Evolutionary conservation across 1,140 invertebrate genomes (phyloP).

Genomic region (Formica exsecta): DNA sequence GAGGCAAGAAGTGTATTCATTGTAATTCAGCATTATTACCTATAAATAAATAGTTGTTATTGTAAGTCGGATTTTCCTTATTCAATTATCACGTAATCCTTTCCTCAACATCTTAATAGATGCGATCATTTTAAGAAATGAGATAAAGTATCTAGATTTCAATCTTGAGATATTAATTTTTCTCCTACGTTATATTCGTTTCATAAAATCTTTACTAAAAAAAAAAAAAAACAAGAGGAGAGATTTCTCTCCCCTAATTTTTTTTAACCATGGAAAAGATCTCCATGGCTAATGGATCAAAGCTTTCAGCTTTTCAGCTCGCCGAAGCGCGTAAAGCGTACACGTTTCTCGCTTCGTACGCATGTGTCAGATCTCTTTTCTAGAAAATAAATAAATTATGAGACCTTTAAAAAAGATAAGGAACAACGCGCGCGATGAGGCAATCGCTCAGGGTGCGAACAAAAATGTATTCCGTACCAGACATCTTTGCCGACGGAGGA

Average conservation of each 20-base stretch:
- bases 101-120: not conserved
- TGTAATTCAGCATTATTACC: conserved; percentile 87
- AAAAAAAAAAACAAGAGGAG: not conserved
- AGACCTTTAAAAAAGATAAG: not conserved
- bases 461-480: conserved; percentile 42
- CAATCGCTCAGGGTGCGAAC: conserved; percentile 2
- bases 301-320: conserved; percentile 43
- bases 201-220: too few species aligned
- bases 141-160: not conserved
- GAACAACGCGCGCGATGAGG: conserved; percentile 29
- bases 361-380: conserved; percentile 5
- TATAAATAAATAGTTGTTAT: conserved; percentile 88
- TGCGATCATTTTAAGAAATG: too few species aligned
- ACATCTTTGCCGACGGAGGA: conserved; percentile 42
- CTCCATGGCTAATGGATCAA: conserved; percentile 8
- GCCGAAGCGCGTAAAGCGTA: conserved; percentile 27
- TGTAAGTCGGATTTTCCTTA: conserved; percentile 76
- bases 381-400: conserved; percentile 34
- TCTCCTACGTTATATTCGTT: not conserved
- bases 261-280: conserved; percentile 15
- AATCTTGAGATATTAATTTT: not conserved
- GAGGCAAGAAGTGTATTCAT: conserved; percentile 86
- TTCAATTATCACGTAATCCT: not conserved
- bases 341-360: conserved; percentile 20
- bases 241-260: not conserved